phyloP scores from a whole-genome alignment of 2,888 invertebrate genomes.

The Pyralis farinalis region DNA sequence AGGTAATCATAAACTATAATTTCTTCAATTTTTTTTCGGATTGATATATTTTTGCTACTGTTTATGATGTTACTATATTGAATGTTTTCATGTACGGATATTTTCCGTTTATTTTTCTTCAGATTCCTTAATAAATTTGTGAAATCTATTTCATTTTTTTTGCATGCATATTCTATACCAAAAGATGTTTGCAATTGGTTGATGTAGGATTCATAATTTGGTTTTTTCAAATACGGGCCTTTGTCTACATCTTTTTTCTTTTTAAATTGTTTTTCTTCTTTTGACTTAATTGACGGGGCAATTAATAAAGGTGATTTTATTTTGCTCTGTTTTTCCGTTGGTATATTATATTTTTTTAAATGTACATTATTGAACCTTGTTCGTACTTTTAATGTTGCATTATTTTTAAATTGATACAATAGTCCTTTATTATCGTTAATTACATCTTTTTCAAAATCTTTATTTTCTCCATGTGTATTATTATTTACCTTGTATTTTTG shows the following conservation, averaged over 20 bases:
- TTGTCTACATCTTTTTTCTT: conserved; percentile 5
- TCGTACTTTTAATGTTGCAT: too few species aligned
- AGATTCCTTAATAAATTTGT: conserved; percentile 16
- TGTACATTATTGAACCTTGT: too few species aligned
- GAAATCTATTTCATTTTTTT: conserved; percentile 23
- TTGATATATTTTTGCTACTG: conserved; percentile 15
- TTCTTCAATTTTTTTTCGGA: conserved; percentile 22
- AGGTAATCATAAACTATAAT: conserved; percentile 25
- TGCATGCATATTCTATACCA: conserved; percentile 28
- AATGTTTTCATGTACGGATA: conserved; percentile 23
- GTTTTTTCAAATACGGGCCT: conserved; percentile 20
- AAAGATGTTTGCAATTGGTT: not conserved
- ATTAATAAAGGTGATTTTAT: not conserved
- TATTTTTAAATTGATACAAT: too few species aligned
- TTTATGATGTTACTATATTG: conserved; percentile 20
- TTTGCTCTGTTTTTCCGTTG: too few species aligned
- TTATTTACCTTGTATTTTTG: too few species aligned
- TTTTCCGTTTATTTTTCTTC: conserved; percentile 19
- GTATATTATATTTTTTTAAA: too few species aligned
- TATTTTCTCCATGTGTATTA: too few species aligned
- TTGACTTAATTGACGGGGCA: not conserved
- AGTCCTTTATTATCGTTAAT: too few species aligned
- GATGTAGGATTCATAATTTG: conserved; percentile 8
- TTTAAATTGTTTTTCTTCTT: too few species aligned
- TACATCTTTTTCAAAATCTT: too few species aligned